These are phyloP conservation scores for Cryptus armator DNA, from an alignment of 2,888 invertebrate genomes.

Conservation along the genomic window DNA sequence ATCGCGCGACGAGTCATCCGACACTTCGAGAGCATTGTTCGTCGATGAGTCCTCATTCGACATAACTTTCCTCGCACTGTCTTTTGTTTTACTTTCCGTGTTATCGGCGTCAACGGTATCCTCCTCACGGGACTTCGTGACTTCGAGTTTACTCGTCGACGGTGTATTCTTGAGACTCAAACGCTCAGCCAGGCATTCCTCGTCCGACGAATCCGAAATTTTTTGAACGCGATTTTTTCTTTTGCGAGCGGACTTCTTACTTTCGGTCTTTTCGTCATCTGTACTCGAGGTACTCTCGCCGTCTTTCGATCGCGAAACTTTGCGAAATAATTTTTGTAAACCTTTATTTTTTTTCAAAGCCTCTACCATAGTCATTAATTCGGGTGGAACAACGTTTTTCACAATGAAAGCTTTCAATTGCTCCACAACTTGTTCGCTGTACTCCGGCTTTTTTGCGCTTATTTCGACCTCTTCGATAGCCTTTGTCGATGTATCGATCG, in stretches of 20 bases:
- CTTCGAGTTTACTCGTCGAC: constrained; percentile 29
- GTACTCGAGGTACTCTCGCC: constrained; percentile 71
- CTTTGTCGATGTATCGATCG: background rate
- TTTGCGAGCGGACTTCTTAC: constrained; percentile 63
- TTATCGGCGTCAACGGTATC: constrained; percentile 44
- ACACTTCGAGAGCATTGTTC: constrained; percentile 23
- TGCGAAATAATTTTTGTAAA: too few species aligned
- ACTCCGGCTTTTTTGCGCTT: constrained; percentile 52
- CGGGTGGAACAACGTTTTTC: too few species aligned
- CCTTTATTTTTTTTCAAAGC: too few species aligned
- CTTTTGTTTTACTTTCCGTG: constrained; percentile 55
- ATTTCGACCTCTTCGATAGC: constrained; percentile 15
- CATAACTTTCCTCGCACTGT: constrained; percentile 53
- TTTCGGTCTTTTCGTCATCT: constrained; percentile 78
- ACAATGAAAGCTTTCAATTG: too few species aligned
- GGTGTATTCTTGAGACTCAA: constrained; percentile 57
- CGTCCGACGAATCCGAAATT: constrained; percentile 80
- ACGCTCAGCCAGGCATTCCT: constrained; percentile 77
- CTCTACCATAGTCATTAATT: too few species aligned
- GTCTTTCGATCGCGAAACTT: background rate
- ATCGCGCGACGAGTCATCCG: constrained; percentile 59
- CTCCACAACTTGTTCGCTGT: constrained; percentile 32
- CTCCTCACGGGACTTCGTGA: constrained; percentile 15
- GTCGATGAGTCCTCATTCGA: constrained; percentile 59
- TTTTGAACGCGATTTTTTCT: constrained; percentile 77